phyloP scores from a whole-genome alignment of 2,888 invertebrate genomes.

The Tuta absoluta region DNA sequence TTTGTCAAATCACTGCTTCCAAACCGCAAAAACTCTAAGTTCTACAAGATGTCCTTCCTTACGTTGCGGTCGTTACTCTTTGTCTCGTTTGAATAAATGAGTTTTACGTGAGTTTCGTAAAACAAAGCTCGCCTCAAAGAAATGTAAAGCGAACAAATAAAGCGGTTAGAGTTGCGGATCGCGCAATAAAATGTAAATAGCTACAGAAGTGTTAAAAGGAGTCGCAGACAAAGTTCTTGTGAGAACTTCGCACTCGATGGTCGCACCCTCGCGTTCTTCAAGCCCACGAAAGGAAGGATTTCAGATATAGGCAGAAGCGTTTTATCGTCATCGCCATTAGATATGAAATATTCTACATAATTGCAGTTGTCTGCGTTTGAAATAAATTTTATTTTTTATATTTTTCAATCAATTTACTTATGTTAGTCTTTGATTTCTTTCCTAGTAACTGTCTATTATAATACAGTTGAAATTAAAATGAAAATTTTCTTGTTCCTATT shows the following conservation, averaged over 20 bases:
- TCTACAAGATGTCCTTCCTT: constrained; percentile 1
- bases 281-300: too few species aligned
- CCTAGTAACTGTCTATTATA: too few species aligned
- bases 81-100: constrained; percentile 21
- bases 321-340: not conserved
- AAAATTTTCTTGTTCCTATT: too few species aligned
- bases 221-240: constrained; percentile 65
- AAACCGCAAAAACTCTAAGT: not conserved
- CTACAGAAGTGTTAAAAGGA: constrained; percentile 70
- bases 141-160: constrained; percentile 55
- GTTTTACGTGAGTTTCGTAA: constrained; percentile 23
- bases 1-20: not conserved
- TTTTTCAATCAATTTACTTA: too few species aligned
- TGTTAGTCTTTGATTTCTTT: too few species aligned
- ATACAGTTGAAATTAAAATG: too few species aligned
- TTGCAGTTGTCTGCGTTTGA: too few species aligned
- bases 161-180: constrained; percentile 54
- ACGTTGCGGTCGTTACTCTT: not conserved
- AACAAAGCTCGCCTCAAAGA: constrained; percentile 26
- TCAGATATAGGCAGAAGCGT: not conserved
- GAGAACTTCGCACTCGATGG: constrained; percentile 66
- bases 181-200: constrained; percentile 73
- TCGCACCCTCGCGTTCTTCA: constrained; percentile 24
- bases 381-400: too few species aligned
- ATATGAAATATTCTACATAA: too few species aligned